phyloP scores from a whole-genome alignment of 1,140 invertebrate genomes.

The Saccostrea echinata region DNA sequence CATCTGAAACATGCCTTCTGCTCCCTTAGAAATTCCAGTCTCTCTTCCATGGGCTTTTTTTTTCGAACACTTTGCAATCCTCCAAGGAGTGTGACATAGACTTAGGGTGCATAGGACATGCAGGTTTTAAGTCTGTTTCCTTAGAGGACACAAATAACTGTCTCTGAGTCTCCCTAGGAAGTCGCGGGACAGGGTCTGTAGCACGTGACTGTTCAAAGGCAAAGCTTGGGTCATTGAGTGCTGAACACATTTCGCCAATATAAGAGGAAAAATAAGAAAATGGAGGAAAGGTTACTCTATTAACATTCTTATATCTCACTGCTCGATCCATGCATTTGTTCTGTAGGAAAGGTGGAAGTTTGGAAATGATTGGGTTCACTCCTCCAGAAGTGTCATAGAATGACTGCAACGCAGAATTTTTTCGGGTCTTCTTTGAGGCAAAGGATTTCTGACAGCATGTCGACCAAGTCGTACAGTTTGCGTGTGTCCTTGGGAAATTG shows the following conservation, averaged over 20 bases:
- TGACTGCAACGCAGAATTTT: neutral
- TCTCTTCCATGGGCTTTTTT: neutral
- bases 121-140: neutral
- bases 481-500: constrained; percentile 10
- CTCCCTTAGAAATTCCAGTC: neutral
- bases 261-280: constrained; percentile 35
- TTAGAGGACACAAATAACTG: neutral
- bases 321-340: constrained; percentile 51
- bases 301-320: constrained; percentile 26
- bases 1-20: neutral
- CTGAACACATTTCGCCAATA: neutral
- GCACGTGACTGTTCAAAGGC: neutral
- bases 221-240: constrained; percentile 50
- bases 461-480: constrained; percentile 27
- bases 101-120: neutral
- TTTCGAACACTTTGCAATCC: neutral
- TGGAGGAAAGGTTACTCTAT: constrained; percentile 30
- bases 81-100: neutral
- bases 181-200: neutral
- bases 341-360: constrained; percentile 45
- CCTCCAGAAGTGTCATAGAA: constrained; percentile 45
- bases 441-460: constrained; percentile 49
- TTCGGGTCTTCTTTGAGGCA: constrained; percentile 48
- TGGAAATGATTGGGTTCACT: constrained; percentile 51
- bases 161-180: neutral